Evolutionary conservation across 2,113 vertebrate species (phyloP).

Genomic region (Nothocercus julius): DNA sequence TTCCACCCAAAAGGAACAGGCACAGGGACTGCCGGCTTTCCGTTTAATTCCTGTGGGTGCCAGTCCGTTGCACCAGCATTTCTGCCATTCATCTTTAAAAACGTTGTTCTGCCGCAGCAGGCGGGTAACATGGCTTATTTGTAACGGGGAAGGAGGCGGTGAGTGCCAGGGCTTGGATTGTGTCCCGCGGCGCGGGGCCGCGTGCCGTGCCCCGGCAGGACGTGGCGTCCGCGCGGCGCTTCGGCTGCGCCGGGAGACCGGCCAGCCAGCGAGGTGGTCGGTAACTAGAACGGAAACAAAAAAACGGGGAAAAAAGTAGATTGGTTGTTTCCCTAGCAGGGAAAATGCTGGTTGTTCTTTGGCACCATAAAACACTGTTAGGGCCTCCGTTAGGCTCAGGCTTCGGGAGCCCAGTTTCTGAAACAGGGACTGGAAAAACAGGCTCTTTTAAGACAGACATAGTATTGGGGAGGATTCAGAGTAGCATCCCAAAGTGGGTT

Average conservation of each 20-base stretch:
- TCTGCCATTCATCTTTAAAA: neutral
- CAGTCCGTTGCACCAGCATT: neutral
- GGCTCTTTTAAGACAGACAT: neutral
- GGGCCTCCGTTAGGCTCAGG: neutral
- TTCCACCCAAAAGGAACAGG: fast-evolving
- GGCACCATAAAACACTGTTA: neutral
- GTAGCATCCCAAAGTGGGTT: conserved; percentile 73
- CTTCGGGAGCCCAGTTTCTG: neutral
- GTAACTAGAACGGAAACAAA: neutral
- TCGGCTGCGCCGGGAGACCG: conserved; percentile 8
- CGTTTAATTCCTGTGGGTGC: neutral
- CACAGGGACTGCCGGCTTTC: neutral
- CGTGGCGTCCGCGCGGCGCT: neutral
- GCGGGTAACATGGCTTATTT: neutral
- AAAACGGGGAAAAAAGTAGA: neutral
- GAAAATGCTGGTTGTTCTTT: neutral
- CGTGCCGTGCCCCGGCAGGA: neutral
- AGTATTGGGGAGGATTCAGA: conserved; percentile 51
- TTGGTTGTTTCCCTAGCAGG: neutral
- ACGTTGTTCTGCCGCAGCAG: fast-evolving
- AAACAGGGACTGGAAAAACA: neutral
- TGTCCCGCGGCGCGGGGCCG: neutral
- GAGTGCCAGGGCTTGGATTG: conserved; percentile 8
- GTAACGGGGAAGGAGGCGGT: neutral
- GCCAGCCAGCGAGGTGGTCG: conserved; percentile 53